Percentiles rank a stretch among this genome's conserved stretches.
Evolutionary conservation across 64 coral and sea anemone genomes (phyloP).

Genomic region (Catalaphyllia jardinei): DNA sequence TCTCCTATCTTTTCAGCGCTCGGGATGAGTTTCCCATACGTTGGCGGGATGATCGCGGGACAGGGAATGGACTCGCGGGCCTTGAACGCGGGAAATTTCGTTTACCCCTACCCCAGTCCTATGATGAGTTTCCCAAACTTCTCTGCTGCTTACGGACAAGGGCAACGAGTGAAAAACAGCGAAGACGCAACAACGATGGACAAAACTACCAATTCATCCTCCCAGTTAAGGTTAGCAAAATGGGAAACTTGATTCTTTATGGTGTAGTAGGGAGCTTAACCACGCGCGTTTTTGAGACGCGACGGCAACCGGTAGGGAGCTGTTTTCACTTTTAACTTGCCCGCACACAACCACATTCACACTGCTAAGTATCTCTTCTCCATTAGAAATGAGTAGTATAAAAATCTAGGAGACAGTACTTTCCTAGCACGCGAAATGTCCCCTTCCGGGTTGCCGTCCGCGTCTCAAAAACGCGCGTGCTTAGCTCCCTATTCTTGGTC

Average conservation of each 20-base stretch:
- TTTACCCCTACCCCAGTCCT: slow-evolving; percentile 3
- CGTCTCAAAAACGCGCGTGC: too few species aligned
- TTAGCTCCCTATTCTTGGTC: too few species aligned
- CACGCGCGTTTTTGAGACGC: too few species aligned
- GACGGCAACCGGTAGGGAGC: too few species aligned
- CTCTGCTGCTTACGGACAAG: slow-evolving; percentile 11
- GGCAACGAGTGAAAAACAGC: slow-evolving; percentile 26
- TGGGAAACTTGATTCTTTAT: not conserved
- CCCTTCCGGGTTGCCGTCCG: too few species aligned
- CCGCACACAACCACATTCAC: too few species aligned
- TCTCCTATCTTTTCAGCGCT: not conserved
- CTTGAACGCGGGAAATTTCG: slow-evolving; percentile 16
- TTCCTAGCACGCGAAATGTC: too few species aligned
- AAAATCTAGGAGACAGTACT: too few species aligned
- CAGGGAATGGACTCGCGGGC: slow-evolving; percentile 39
- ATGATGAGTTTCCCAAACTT: slow-evolving; percentile 25
- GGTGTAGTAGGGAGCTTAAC: too few species aligned
- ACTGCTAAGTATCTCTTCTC: too few species aligned
- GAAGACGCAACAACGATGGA: slow-evolving; percentile 17
- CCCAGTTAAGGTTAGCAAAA: slow-evolving; percentile 9
- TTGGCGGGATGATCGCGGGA: slow-evolving; percentile 5
- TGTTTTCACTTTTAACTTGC: too few species aligned
- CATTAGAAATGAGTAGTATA: too few species aligned
- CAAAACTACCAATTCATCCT: not conserved
- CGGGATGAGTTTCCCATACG: slow-evolving; percentile 14